Evolutionary conservation across 2,797 vertebrate species (phyloP).

Genomic region (Cetoscarus ocellatus): DNA sequence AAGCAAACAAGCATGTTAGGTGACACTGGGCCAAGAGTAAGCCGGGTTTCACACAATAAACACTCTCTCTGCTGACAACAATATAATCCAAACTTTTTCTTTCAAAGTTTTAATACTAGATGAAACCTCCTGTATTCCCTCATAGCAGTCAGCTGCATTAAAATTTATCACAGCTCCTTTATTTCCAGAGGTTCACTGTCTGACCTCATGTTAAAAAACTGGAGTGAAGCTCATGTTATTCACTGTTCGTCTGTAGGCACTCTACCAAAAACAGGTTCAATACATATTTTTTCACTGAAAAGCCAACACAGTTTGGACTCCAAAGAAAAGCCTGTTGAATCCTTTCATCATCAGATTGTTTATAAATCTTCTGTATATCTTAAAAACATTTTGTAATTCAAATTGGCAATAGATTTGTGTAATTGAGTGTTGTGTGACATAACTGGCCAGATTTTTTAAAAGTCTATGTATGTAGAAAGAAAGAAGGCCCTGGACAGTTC

Average conservation of each 20-base stretch:
- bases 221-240: slow-evolving; percentile 32
- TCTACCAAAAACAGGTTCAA: slow-evolving; percentile 8
- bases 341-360: slow-evolving; percentile 2
- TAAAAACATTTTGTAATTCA: slow-evolving; percentile 21
- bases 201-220: slow-evolving; percentile 11
- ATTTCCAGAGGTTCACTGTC: slow-evolving; percentile 12
- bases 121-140: slow-evolving; percentile 16
- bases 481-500: too few relatives aligned
- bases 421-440: slow-evolving; percentile 1
- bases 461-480: too few relatives aligned
- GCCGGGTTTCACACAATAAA: slow-evolving; percentile 18
- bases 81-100: slow-evolving; percentile 14
- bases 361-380: not conserved
- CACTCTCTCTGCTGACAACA: slow-evolving; percentile 1
- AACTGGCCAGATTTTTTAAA: too few relatives aligned
- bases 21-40: slow-evolving; percentile 2
- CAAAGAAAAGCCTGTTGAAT: not conserved
- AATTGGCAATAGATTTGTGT: slow-evolving; percentile 1
- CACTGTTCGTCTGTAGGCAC: slow-evolving; percentile 14
- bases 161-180: slow-evolving; percentile 32
- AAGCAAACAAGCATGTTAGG: slow-evolving; percentile 17
- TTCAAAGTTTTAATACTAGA: slow-evolving; percentile 16
- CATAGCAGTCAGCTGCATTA: slow-evolving; percentile 30
- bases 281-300: not conserved
- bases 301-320: not conserved